Base-by-base conservation (phyloP, 1,140 invertebrate species). In the Whitmania pigra region DNA sequence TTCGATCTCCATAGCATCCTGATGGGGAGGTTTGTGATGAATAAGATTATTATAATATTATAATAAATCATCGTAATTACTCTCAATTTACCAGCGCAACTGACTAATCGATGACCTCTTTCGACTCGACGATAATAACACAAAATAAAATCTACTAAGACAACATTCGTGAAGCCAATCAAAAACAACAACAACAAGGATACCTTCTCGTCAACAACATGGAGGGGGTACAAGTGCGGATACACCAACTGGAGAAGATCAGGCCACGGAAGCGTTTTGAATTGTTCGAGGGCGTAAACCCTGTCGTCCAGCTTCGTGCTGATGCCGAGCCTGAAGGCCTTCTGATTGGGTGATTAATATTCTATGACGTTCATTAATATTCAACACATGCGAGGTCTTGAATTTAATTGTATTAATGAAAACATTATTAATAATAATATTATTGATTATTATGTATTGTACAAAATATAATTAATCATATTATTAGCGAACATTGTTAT, bases 261-360 rank as follows among this genome's bases (percentile, higher is more conserved):
- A 71, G 83, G 80, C 22, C 96, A 81, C 25, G 96, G 94, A 76
- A 93, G 80, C 36, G 87, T 88, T 84, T 98, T 98, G 85, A 96
- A 89, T 80, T 90, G 88, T 79, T 92, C 91, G 92, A 99, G 93
- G 63, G 90, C 88, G 78, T 87, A 92, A 4, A 95, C 88, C 54
- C 95, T 86, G 80, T 97, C 93, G 84, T 99, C 96, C 53, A 97
- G 80, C 49, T 90, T 87, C 0, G 93, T 94, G 77, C 88, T 90
- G 17, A 88, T 87, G 54, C 92, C 91, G 69, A 89, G 87, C 75
- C 93, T 87, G 82, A 97, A 94, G 20, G 92, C 91, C 76, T 87
- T 83, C 90, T 93, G 79, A 63, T n/a, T 17, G 29, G 25, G 20
- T 9, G 9, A 4, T 20, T 25, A 57, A 57, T 25, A 57, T n/a